A percentile compares a stretch with the other conserved stretches of the same genome.
Conservation (phyloP, 2,113 vertebrate genomes). For the Serinus canaria region DNA sequence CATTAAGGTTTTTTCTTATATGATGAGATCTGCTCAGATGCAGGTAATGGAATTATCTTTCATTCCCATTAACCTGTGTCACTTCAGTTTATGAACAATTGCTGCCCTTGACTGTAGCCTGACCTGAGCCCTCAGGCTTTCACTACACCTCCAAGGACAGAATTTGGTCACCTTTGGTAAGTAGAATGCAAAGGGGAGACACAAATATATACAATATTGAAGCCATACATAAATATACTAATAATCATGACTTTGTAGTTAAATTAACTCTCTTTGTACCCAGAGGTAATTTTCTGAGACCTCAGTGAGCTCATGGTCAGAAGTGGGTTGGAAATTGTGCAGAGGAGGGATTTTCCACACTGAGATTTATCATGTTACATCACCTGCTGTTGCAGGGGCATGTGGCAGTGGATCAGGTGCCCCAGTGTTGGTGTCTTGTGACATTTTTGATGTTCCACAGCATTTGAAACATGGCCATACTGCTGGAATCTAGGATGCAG, state of each 20-base stretch:
- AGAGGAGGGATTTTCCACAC: not conserved
- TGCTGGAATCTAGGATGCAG: not conserved
- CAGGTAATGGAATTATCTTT: slow-evolving; percentile 21
- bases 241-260: not conserved
- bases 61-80: slow-evolving; percentile 2
- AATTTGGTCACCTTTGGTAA: not conserved
- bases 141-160: not conserved
- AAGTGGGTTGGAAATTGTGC: not conserved
- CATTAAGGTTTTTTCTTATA: not conserved
- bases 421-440: not conserved
- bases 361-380: not conserved
- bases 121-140: not conserved
- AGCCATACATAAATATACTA: not conserved
- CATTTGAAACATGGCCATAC: not conserved
- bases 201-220: not conserved
- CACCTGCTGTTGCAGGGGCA: not conserved
- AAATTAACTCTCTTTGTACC: not conserved
- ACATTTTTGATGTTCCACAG: not conserved
- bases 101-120: not conserved
- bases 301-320: not conserved
- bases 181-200: not conserved
- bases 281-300: not conserved
- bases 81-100: not conserved
- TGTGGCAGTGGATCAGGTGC: not conserved
- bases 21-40: not conserved